Conservation (phyloP, 2,113 vertebrate species). For the Physeter macrocephalus region DNA sequence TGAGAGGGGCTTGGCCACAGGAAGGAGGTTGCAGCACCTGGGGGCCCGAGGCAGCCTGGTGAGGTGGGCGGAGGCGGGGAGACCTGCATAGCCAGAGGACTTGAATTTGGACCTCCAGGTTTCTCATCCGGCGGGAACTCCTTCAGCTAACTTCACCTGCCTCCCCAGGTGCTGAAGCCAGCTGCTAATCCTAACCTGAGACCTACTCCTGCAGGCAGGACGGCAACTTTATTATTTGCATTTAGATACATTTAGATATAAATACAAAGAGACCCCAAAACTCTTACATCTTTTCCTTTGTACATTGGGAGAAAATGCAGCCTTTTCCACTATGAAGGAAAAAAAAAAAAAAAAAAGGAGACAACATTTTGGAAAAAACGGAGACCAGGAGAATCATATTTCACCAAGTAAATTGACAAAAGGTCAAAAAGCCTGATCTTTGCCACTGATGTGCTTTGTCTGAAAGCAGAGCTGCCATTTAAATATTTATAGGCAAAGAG, state of each 20-base stretch:
- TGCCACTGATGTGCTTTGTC: conserved; percentile 60
- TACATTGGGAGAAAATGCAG: background rate
- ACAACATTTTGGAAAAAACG: background rate
- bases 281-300: rapidly evolving
- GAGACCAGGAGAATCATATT: conserved; percentile 64
- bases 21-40: background rate
- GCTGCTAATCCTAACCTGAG: rapidly evolving
- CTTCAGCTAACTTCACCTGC: no score
- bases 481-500: conserved; percentile 77
- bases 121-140: no score
- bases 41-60: background rate
- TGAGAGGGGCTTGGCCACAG: background rate
- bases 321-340: background rate
- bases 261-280: rapidly evolving
- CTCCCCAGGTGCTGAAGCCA: background rate
- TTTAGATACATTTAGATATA: background rate
- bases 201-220: rapidly evolving
- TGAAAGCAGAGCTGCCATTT: conserved; percentile 77
- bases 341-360: background rate
- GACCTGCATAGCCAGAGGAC: rapidly evolving
- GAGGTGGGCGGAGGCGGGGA: background rate
- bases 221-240: rapidly evolving
- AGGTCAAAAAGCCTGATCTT: conserved; percentile 80
- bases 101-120: rapidly evolving
- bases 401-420: conserved; percentile 77